Base-by-base conservation (phyloP, 2,797 vertebrate species). In the Labroides dimidiatus region DNA sequence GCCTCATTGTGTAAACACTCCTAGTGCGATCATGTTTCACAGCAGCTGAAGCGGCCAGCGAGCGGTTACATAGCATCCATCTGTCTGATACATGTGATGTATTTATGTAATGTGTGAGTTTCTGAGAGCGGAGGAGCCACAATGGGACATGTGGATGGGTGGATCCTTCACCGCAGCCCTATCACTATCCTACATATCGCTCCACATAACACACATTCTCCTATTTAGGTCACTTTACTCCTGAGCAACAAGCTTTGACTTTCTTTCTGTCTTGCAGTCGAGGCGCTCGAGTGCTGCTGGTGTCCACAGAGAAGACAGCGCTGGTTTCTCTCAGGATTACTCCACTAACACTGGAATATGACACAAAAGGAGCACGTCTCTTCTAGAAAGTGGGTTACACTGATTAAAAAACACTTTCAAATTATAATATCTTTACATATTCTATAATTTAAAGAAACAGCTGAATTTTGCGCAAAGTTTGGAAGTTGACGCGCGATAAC, bases 21-120 rank as follows among this genome's bases (percentile, higher is more conserved):
- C 16, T 2, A 72, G 56, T 45, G 52, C 64, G 83, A 77, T 88
- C 76, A 6, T 48, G 6, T 84, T 82, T 82, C 80, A 68, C 68
- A 23, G 45, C 0, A 14, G n/a, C 61, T 6, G 58, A 43, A n/a
- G 56, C 37, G 4, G 44, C 48, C 47, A 11, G 61, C 17, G 7
- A 43, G 62, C 65, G 4, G 78, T 84, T 77, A 87, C 84, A 65
- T 66, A 37, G 78, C 68, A 36, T 66, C 43, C 83, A 64, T 77
- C 77, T 69, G 85, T 51, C 75, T 54, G 62, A 60, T 71, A 59
- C 87, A 87, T 87, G 89, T 92, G 86, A 85, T 39, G 72, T 23
- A 42, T 82, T 88, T 89, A 90, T 66, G 84, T 82, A 90, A 91
- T 19, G 47, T 13, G 27, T 51, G 50, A 50, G 21, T 56, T 66